Percentiles rank a stretch among this genome's conserved stretches.
These are phyloP conservation scores for Semaprochilodus insignis DNA, from an alignment of 2,797 vertebrate species.

Conservation along the genomic window DNA sequence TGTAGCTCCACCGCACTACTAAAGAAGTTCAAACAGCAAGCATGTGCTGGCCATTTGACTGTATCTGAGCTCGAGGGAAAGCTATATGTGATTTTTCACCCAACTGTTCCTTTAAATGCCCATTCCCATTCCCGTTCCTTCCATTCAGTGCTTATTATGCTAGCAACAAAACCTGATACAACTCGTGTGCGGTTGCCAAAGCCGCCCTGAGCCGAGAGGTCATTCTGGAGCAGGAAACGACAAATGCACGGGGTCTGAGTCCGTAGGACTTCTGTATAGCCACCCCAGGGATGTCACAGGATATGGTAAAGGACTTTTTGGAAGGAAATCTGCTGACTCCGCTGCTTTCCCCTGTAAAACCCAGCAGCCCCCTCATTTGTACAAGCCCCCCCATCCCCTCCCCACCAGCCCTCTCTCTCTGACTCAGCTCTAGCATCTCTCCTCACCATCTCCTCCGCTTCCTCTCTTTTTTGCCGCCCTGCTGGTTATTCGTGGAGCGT, in stretches of 20 bases:
- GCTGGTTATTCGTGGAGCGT: conserved; percentile 24
- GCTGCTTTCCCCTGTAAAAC: conserved; percentile 25
- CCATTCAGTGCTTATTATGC: background rate
- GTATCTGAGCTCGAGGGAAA: too few species aligned
- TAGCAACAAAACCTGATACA: background rate
- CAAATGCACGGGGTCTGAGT: background rate
- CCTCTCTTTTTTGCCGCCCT: background rate
- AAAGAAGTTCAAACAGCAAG: too few species aligned
- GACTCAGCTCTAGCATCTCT: conserved; percentile 21
- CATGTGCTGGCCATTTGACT: too few species aligned
- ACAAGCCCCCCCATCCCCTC: background rate
- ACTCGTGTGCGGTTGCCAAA: background rate
- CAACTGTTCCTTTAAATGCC: background rate
- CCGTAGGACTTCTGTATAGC: background rate
- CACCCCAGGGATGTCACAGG: conserved; percentile 29
- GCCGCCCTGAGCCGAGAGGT: background rate
- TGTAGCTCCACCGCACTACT: too few species aligned
- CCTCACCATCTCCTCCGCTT: conserved; percentile 1
- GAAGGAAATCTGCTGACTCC: conserved; percentile 20
- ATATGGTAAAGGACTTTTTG: conserved; percentile 16
- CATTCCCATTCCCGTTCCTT: background rate
- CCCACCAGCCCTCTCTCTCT: background rate
- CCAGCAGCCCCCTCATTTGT: background rate
- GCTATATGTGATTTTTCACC: too few species aligned
- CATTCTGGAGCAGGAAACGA: background rate